These are phyloP conservation scores for Urosaurus nigricauda DNA, from an alignment of 2,797 vertebrate genomes.

Conservation along the genomic window DNA sequence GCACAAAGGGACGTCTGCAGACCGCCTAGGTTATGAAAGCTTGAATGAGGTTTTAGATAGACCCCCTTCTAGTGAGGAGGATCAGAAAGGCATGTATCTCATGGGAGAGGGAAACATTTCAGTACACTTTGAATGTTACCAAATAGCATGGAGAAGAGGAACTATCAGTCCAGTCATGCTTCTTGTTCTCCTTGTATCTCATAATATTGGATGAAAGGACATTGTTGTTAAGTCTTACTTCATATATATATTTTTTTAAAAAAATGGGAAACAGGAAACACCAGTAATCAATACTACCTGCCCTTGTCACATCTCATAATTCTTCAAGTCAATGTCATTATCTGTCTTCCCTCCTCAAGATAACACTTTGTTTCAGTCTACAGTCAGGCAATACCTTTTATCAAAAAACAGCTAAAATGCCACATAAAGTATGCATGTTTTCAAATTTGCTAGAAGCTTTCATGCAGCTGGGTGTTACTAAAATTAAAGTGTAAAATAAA, in stretches of 20 bases:
- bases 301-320: not conserved
- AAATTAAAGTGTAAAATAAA: no score
- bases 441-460: no score
- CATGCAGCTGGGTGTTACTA: no score
- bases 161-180: not conserved
- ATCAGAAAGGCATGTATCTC: not conserved
- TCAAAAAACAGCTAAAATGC: no score
- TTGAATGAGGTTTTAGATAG: no score
- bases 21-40: no score
- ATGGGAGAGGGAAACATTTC: not conserved
- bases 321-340: not conserved
- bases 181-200: not conserved
- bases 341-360: not conserved
- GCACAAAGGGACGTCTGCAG: no score
- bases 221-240: not conserved
- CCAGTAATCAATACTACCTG: not conserved
- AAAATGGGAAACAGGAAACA: not conserved
- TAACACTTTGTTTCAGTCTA: not conserved
- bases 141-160: not conserved
- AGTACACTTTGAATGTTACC: not conserved
- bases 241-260: not conserved
- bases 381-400: no score
- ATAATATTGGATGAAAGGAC: not conserved
- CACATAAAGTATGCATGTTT: no score
- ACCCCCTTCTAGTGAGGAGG: no score